Evolutionary conservation across 2,797 vertebrate species (phyloP).

Genomic region (Spinus pinus): DNA sequence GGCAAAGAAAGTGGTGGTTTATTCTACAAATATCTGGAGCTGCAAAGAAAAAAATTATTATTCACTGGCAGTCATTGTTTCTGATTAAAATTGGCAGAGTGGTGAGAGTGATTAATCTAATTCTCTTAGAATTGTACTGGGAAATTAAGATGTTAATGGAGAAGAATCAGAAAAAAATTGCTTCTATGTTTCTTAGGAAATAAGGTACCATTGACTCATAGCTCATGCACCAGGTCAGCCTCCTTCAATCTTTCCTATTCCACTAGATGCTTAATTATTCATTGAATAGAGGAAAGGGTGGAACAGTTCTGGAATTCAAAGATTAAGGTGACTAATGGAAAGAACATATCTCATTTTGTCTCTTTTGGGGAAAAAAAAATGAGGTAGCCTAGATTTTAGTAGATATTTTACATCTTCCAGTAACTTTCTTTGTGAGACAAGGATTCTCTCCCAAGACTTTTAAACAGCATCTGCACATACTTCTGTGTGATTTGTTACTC

Average conservation of each 20-base stretch:
- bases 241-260: not conserved
- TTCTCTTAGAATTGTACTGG: constrained; percentile 44
- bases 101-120: constrained; percentile 25
- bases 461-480: not conserved
- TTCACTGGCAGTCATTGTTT: constrained; percentile 10
- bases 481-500: not conserved
- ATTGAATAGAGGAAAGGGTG: not conserved
- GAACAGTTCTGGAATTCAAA: constrained; percentile 29
- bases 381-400: not conserved
- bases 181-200: not conserved
- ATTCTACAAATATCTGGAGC: not conserved
- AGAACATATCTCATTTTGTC: not conserved
- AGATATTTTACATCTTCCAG: not conserved
- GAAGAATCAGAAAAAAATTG: constrained; percentile 28
- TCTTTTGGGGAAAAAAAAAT: not conserved
- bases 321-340: constrained; percentile 8
- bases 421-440: not conserved
- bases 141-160: constrained; percentile 56
- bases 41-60: not conserved
- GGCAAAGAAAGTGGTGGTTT: not conserved
- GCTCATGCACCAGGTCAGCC: not conserved
- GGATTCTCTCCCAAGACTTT: not conserved
- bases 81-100: constrained; percentile 16
- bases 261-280: constrained; percentile 19
- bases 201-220: not conserved